Evolutionary conservation across 2,113 vertebrate genomes (phyloP), one percentile per base, ranked within the genome.

Genomic region (Thryonomys swinderianus): DNA sequence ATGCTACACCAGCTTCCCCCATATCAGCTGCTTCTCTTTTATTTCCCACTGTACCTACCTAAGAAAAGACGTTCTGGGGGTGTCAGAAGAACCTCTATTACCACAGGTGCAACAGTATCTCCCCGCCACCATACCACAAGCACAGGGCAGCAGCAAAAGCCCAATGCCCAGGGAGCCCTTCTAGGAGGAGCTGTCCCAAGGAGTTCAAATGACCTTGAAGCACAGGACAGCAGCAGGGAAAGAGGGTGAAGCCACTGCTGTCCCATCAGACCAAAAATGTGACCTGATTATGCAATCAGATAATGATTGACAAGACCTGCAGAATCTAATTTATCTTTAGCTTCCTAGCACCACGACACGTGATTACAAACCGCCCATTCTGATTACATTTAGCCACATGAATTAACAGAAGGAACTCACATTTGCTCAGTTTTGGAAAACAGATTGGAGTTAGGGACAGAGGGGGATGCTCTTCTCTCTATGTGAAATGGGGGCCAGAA

Each of bases 241-340:
- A 90, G 62, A 79, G 37, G 67, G 67, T n/a, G 18, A 61, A 94
- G 51, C 42, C 67, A 79, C 1, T 0, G 30, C 9, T 51, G 40
- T 71, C 67, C 55, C 0, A 0, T 78, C 37, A 78, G 61, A 89
- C 37, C 32, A 81, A 82, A 40, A 78, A 73, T 1, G 34, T 57
- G 73, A 42, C 48, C 51, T n/a, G 42, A 85, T 48, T 42, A 53
- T 1, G 64, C 37, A 88, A 61, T 64, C 73, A 37, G 61, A 57
- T 85, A 93, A 93, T 82, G 64, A 94, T 53, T 96, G 89, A 97
- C 80, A 57, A 86, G 81, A 48, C 71, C 88, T 42, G 7, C 64
- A 40, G 73, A 83, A 59, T 76, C 62, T 32, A 34, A 34, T 74
- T 97, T 83, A 73, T 69, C 66, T 61, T 62, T 59, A 82, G 55